Percentiles rank a stretch among this genome's conserved stretches.
phyloP scores from a whole-genome alignment of 2,888 invertebrate genomes.

The Nipponacmea schrenckii region DNA sequence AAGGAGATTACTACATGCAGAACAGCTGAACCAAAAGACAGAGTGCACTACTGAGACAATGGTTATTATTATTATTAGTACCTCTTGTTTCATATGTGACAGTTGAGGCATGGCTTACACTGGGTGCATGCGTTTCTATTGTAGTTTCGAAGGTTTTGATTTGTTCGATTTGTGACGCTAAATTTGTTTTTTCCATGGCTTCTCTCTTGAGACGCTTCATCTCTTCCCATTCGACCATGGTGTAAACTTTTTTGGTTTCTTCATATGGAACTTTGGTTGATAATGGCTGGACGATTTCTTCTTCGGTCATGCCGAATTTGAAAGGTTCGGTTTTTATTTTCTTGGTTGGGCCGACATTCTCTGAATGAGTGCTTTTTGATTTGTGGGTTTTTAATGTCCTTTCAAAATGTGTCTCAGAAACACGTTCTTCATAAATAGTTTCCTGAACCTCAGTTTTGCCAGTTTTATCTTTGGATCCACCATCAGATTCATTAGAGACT shows the following conservation, averaged over 20 bases:
- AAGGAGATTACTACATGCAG: neutral
- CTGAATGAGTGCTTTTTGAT: slow-evolving; percentile 13
- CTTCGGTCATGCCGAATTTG: slow-evolving; percentile 27
- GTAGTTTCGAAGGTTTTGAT: neutral
- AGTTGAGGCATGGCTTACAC: slow-evolving; percentile 2
- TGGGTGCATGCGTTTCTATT: neutral
- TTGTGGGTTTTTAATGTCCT: neutral
- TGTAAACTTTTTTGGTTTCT: slow-evolving; percentile 58
- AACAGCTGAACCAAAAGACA: slow-evolving; percentile 8
- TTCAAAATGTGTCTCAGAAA: slow-evolving; percentile 7
- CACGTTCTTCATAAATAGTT: slow-evolving; percentile 1
- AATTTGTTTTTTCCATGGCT: neutral
- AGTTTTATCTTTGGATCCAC: slow-evolving; percentile 26
- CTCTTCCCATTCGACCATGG: slow-evolving; percentile 64
- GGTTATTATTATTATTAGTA: slow-evolving; percentile 6
- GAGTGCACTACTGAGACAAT: slow-evolving; percentile 9
- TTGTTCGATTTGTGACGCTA: neutral
- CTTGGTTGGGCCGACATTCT: slow-evolving; percentile 32
- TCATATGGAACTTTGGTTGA: slow-evolving; percentile 51
- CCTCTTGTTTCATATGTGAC: slow-evolving; percentile 1
- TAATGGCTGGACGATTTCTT: neutral
- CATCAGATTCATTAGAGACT: slow-evolving; percentile 63
- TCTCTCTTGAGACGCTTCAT: slow-evolving; percentile 46
- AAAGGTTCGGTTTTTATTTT: slow-evolving; percentile 19
- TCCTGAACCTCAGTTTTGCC: slow-evolving; percentile 7